A percentile compares a stretch with the other conserved stretches of the same genome.
Evolutionary conservation across 2,888 invertebrate species (phyloP).

Genomic region (Hyppa rectilinea): DNA sequence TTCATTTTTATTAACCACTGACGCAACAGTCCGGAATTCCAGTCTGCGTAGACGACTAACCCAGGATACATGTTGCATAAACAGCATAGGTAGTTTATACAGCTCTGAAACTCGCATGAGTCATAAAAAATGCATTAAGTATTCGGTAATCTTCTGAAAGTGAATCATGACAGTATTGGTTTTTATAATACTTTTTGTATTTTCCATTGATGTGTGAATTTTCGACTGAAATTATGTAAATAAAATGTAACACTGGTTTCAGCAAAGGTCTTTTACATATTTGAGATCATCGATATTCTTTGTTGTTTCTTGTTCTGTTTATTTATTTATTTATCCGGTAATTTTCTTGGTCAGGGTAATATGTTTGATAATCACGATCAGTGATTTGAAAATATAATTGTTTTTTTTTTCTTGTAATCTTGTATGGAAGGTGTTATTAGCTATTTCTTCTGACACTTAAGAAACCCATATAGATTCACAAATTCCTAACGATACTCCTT

Average conservation of each 20-base stretch:
- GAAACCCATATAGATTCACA: background rate
- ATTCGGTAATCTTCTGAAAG: constrained; percentile 16
- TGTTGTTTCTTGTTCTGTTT: background rate
- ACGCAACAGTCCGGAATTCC: background rate
- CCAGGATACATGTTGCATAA: constrained; percentile 1
- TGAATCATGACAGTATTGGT: background rate
- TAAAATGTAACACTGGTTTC: background rate
- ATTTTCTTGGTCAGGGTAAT: background rate
- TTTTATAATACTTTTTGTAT: background rate
- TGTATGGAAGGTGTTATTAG: background rate
- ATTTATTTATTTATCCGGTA: background rate
- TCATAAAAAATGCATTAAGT: constrained; percentile 13
- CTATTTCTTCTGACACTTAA: background rate
- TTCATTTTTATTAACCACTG: constrained; percentile 1
- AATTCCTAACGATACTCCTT: background rate
- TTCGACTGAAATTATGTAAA: constrained; percentile 5
- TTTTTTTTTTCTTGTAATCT: background rate
- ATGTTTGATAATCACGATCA: background rate
- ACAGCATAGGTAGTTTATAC: background rate
- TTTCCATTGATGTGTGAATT: background rate
- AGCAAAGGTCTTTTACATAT: background rate
- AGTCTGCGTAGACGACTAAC: background rate
- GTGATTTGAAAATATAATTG: too few relatives aligned
- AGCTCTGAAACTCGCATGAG: background rate
- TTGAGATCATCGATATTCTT: constrained; percentile 4